These are phyloP conservation scores for Unio delphinus DNA, from an alignment of 2,888 invertebrate genomes.

Conservation along the genomic window DNA sequence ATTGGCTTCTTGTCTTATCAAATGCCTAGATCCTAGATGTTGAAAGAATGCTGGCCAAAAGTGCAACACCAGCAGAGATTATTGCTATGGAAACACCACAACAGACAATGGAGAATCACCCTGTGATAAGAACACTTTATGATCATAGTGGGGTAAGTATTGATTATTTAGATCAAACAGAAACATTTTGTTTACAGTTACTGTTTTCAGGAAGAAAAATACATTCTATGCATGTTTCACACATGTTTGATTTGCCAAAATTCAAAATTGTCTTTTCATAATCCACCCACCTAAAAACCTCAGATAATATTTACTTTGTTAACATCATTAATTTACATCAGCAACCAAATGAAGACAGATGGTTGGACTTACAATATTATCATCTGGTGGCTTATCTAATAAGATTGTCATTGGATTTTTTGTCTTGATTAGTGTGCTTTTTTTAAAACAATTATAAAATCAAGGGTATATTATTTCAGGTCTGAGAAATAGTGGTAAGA, in stretches of 20 bases:
- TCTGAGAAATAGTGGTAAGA: no score
- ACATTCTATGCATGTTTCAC: not conserved
- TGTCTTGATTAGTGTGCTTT: no score
- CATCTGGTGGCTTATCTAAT: no score
- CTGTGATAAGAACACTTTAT: conserved; percentile 96
- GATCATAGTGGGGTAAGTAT: conserved; percentile 87
- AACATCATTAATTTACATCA: no score
- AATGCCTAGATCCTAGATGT: conserved; percentile 89
- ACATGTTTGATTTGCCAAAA: not conserved
- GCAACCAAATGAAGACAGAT: no score
- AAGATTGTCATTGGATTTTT: no score
- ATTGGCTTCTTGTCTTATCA: not conserved
- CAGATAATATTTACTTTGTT: no score
- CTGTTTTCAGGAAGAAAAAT: not conserved
- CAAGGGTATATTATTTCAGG: no score
- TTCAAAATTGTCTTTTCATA: not conserved
- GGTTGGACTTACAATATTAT: no score
- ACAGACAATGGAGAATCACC: conserved; percentile 89
- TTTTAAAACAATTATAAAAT: no score
- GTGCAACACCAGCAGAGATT: conserved; percentile 78
- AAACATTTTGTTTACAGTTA: not conserved
- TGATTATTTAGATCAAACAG: not conserved
- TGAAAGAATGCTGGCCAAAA: conserved; percentile 98
- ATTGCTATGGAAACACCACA: conserved; percentile 70
- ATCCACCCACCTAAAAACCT: no score